Percentiles rank a stretch among this genome's conserved stretches.
Conservation (phyloP, 2,888 invertebrate species). For the Mythimna vitellina region DNA sequence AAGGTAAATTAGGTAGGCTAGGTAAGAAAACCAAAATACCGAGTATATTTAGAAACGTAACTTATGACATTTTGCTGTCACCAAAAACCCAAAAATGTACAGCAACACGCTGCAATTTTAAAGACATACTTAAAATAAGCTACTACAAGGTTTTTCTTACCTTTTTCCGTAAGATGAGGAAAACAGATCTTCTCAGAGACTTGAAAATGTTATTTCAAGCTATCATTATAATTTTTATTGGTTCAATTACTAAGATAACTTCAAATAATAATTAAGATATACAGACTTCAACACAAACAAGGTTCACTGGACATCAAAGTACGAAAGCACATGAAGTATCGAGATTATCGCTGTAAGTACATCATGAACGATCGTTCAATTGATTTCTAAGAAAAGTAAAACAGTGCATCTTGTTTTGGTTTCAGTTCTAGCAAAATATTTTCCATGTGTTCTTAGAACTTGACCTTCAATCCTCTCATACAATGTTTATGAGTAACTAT, state of each 20-base stretch:
- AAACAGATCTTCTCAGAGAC: background rate
- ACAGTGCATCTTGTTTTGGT: slow-evolving; percentile 77
- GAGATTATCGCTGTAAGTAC: slow-evolving; percentile 48
- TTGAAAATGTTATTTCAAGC: background rate
- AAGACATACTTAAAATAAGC: no score
- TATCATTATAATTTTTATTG: slow-evolving; percentile 1
- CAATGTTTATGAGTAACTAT: slow-evolving; percentile 3
- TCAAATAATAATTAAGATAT: slow-evolving; percentile 1
- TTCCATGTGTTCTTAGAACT: slow-evolving; percentile 72
- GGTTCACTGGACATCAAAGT: slow-evolving; percentile 34
- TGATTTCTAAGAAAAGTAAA: slow-evolving; percentile 72
- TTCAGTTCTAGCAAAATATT: slow-evolving; percentile 69
- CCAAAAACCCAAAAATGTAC: no score
- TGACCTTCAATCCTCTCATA: slow-evolving; percentile 73
- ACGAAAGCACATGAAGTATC: slow-evolving; percentile 50
- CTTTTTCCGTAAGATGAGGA: background rate
- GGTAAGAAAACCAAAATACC: no score
- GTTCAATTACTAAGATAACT: background rate
- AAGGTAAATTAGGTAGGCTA: background rate
- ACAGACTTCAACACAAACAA: slow-evolving; percentile 3
- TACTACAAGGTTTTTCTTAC: background rate
- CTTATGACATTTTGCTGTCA: no score
- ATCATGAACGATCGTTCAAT: slow-evolving; percentile 56
- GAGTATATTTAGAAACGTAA: no score
- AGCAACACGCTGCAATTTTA: no score